Evolutionary conservation across 2,113 vertebrate genomes (phyloP).

Genomic region (Motacilla tschutschensis): DNA sequence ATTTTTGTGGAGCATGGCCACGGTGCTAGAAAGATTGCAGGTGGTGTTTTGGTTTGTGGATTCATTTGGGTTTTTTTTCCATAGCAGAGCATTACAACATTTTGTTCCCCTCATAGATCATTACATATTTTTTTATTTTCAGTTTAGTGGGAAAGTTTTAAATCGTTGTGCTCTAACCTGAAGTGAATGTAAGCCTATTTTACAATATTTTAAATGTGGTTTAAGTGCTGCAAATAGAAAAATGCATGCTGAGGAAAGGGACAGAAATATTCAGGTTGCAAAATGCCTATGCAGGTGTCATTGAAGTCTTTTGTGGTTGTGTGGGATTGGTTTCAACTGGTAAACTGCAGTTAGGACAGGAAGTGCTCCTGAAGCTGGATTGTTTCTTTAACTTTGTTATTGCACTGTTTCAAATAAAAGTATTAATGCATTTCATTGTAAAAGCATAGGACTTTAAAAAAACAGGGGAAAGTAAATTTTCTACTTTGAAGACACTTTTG

Average conservation of each 20-base stretch:
- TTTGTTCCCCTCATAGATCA: background rate
- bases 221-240: background rate
- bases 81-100: background rate
- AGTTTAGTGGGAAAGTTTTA: background rate
- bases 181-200: background rate
- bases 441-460: conserved; percentile 32
- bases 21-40: background rate
- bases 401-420: background rate
- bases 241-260: background rate
- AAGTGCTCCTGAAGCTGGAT: background rate
- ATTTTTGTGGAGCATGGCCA: background rate
- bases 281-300: background rate
- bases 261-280: background rate
- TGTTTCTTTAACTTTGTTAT: background rate
- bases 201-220: background rate
- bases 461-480: background rate
- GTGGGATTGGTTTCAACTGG: background rate
- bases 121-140: background rate
- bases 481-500: background rate
- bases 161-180: background rate
- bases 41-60: background rate
- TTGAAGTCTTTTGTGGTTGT: background rate
- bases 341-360: background rate
- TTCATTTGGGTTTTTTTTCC: background rate
- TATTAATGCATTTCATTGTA: conserved; percentile 8